A percentile compares a stretch with the other conserved stretches of the same genome.
phyloP scores from a whole-genome alignment of 1,140 invertebrate species.

The Panagrolaimus sp. region DNA sequence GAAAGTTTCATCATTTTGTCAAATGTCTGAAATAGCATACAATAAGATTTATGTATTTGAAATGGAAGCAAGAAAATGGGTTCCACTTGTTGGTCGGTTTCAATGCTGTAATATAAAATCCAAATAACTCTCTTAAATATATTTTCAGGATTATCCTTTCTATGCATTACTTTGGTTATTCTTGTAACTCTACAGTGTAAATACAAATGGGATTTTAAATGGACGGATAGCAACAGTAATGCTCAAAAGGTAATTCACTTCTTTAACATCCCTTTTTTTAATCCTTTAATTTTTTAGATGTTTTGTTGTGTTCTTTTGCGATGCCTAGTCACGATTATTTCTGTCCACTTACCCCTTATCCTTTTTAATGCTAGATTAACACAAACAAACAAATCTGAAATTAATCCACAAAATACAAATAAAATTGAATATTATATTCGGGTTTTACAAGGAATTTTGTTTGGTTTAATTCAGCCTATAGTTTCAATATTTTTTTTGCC shows the following conservation, averaged over 20 bases:
- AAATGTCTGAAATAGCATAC: background rate
- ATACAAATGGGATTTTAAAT: constrained; percentile 9
- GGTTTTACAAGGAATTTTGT: constrained; percentile 1
- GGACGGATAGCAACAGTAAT: constrained; percentile 8
- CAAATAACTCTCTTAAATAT: no score
- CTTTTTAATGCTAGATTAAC: no score
- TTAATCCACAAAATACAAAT: background rate
- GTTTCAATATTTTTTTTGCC: background rate
- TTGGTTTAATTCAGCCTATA: background rate
- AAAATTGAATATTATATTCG: background rate
- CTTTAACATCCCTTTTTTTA: no score
- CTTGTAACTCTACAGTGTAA: constrained; percentile 2
- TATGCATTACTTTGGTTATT: background rate
- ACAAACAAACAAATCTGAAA: no score
- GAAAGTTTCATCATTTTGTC: background rate
- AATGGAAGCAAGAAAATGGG: constrained; percentile 1
- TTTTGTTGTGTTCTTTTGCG: constrained; percentile 9
- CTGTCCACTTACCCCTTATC: background rate
- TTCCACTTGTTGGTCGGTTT: background rate
- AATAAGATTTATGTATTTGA: background rate
- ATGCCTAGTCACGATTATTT: background rate
- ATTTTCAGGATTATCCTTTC: background rate
- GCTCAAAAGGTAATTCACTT: background rate
- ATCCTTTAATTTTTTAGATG: background rate
- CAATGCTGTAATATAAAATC: no score